Evolutionary conservation across 1,140 invertebrate genomes (phyloP).

Genomic region (Temnothorax nylanderi): DNA sequence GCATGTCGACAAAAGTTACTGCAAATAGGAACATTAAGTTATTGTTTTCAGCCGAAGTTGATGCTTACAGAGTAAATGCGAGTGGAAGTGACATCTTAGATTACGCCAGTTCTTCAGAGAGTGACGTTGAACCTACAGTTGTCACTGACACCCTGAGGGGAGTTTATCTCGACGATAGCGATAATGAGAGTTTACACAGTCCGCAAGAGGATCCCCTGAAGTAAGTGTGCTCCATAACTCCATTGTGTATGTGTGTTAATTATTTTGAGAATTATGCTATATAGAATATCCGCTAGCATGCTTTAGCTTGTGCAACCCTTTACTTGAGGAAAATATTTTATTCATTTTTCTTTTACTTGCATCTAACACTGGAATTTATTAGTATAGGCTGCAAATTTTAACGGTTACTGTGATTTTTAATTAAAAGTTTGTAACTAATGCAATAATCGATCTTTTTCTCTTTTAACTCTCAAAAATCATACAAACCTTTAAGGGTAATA

Average conservation of each 20-base stretch:
- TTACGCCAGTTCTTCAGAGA: conserved; percentile 91
- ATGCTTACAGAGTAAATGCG: conserved; percentile 86
- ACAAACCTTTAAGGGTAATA: background rate
- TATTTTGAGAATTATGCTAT: conserved; percentile 1
- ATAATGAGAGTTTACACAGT: conserved; percentile 92
- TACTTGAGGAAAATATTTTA: background rate
- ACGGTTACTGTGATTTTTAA: background rate
- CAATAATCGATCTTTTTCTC: background rate
- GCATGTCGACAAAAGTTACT: background rate
- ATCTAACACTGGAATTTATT: background rate
- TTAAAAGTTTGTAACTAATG: background rate
- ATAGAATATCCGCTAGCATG: conserved; percentile 73
- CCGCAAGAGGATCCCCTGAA: conserved; percentile 92
- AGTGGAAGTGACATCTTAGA: conserved; percentile 88
- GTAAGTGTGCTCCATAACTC: conserved; percentile 84
- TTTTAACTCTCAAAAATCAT: background rate
- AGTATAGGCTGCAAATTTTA: background rate
- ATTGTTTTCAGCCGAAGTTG: conserved; percentile 86
- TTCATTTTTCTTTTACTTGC: background rate
- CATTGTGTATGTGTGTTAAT: background rate
- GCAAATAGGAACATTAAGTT: conserved; percentile 20
- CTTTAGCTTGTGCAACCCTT: conserved; percentile 76
- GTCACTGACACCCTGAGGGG: conserved; percentile 89
- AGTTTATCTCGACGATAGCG: conserved; percentile 89
- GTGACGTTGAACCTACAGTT: conserved; percentile 89